Evolutionary conservation across 2,888 invertebrate species (phyloP), one percentile per base, ranked within the genome.

Genomic region (Bembecia ichneumoniformis): DNA sequence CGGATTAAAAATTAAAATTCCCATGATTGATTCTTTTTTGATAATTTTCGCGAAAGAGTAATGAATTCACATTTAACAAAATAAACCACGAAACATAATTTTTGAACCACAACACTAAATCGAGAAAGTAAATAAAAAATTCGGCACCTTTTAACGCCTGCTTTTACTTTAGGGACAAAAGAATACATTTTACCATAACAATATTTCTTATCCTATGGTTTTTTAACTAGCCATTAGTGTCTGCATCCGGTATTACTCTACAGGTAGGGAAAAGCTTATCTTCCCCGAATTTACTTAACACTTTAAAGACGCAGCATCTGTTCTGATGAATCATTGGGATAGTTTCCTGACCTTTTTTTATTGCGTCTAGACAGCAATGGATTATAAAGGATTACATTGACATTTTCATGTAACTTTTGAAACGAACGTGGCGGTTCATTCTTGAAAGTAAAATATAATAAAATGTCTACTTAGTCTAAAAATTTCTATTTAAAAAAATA

Each of bases 201-300:
- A 51, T 56, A 54, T 58, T 56, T 55, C 15, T 47, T 53, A 49
- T 44, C 49, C 52, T 51, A 54, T 55, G 56, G 59, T 52, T 55
- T 59, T 58, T 60, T 60, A 66, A 63, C 60, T 63, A 60, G 62
- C 64, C 63, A 71, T 69, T 71, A 70, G 62, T 43, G 49, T 46
- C 59, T 9, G 60, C 68, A 68, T 73, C 74, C 72, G 40, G 40
- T 40, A 14, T 40, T 40, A 40, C 40, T n/a, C 40, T 40, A 14
- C 40, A 40, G 40, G 40, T 40, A 40, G 14, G 28, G 40, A 40
- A 40, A 40, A 14, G 40, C 40, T n/a, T 40, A 40, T 40, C 40
- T 40, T 13, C 7, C 14, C n/a, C 5, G 14, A 40, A 40, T 11
- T 40, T 9, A 28, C 20, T 28, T 40, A 40, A 40, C 40, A 14